Evolutionary conservation across 2,888 invertebrate species (phyloP), one percentile per base, ranked within the genome.

Genomic region (Drosophila heteroneura): DNA sequence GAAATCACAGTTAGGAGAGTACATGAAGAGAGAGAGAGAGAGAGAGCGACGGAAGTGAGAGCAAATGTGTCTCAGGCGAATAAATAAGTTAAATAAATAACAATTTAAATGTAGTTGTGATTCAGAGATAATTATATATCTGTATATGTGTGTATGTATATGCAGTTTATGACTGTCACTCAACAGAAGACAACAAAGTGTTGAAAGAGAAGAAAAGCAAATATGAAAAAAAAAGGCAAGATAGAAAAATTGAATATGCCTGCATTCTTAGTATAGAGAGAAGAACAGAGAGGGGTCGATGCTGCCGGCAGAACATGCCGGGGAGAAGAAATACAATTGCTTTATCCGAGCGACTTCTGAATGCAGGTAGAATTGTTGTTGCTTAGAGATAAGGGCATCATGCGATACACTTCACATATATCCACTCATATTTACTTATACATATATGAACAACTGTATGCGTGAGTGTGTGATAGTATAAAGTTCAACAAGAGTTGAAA

Each of bases 161-260:
- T 47, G 14, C 47, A 71, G 71, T 73, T 54, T 39, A 52, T 57
- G 47, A 30, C 53, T 37, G n/a, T 41, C 65, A 71, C 53, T 60
- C 41, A 60, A 66, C 53, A 44, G 59, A 68, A 56, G 41, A 68
- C 37, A 52, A 57, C 52, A 37, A 59, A 59, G 56, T 59, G 75
- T 53, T 51, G 41, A 14, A 28, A 37, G 12, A 56, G 28, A 28
- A 65, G 52, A 14, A 28, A 51, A 53, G 30, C 30, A 54, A 61
- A 22, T 53, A 12, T 16, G 16, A 5, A 10, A 26, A 26, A n/a
- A 26, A 16, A 62, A 62, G 54, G 35, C 39, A 53, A 64, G 61
- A 35, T 37, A 60, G 76, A 47, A 16, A 74, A 79, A 82, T 76
- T 74, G 57, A 70, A 82, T 80, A 74, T 64, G 77, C 77, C 82